phyloP scores from a whole-genome alignment of 2,888 invertebrate genomes.

The Crematogaster levior region DNA sequence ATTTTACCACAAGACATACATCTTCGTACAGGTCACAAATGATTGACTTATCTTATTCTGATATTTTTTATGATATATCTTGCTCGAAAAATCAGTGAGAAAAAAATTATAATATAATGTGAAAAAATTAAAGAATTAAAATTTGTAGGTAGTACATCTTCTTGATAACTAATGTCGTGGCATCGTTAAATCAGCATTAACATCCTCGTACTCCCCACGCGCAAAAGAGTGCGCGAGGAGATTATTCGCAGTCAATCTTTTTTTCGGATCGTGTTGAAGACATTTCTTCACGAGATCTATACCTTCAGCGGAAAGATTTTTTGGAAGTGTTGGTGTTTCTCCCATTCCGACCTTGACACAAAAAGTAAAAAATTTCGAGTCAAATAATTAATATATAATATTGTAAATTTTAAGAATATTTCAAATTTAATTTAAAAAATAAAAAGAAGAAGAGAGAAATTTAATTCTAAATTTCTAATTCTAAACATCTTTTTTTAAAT shows the following conservation, averaged over 20 bases:
- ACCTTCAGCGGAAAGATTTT: conserved; percentile 93
- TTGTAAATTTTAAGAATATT: conserved; percentile 7
- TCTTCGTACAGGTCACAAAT: background rate
- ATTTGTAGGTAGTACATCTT: background rate
- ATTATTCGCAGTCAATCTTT: conserved; percentile 90
- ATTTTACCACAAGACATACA: background rate
- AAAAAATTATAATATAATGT: background rate
- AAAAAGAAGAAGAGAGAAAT: background rate
- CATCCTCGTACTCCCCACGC: conserved; percentile 78
- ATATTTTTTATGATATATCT: background rate
- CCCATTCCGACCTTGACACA: conserved; percentile 94
- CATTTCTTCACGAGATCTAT: conserved; percentile 92
- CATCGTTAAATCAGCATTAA: conserved; percentile 77
- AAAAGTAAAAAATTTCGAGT: background rate
- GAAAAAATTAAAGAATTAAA: background rate
- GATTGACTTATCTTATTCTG: background rate
- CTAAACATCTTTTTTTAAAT: no score
- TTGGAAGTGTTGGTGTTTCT: conserved; percentile 92
- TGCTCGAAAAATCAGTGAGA: background rate
- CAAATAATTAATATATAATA: conserved; percentile 82
- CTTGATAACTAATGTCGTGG: conserved; percentile 30
- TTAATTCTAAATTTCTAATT: no score
- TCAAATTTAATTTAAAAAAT: background rate
- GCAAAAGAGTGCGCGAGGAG: conserved; percentile 93
- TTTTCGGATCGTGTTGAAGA: conserved; percentile 93